Percentiles rank a stretch among this genome's conserved stretches.
phyloP scores from a whole-genome alignment of 2,888 invertebrate genomes.

The Eupithecia insigniata region DNA sequence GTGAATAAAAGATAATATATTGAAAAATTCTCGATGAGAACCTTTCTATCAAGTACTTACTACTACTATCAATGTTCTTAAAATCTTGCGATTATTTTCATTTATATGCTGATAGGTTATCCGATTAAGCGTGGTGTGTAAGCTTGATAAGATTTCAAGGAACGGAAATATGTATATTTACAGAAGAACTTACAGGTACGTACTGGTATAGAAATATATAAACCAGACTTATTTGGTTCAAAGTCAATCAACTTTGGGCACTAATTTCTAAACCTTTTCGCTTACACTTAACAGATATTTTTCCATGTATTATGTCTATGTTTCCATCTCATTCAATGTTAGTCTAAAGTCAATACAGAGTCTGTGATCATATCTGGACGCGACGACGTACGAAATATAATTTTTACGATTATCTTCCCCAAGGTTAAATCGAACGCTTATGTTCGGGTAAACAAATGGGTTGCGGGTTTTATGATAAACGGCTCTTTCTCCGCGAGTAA shows the following conservation, averaged over 20 bases:
- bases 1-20: no score
- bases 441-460: constrained; percentile 33
- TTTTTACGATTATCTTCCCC: constrained; percentile 34
- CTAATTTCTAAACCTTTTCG: not conserved
- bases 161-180: no score
- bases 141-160: no score
- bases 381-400: constrained; percentile 25
- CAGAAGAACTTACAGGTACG: not conserved
- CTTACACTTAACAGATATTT: no score
- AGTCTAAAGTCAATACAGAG: not conserved
- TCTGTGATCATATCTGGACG: not conserved
- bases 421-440: constrained; percentile 38
- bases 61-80: no score
- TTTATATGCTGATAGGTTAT: no score
- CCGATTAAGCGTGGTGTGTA: no score
- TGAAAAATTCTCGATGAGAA: no score
- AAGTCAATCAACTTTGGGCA: not conserved
- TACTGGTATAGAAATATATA: not conserved
- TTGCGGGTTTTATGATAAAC: constrained; percentile 38
- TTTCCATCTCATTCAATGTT: not conserved
- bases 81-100: no score
- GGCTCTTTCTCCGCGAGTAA: constrained; percentile 36
- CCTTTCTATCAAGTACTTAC: no score
- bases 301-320: not conserved
- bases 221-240: not conserved